phyloP scores from a whole-genome alignment of 1,140 invertebrate genomes.

The Platorchestia sp. region DNA sequence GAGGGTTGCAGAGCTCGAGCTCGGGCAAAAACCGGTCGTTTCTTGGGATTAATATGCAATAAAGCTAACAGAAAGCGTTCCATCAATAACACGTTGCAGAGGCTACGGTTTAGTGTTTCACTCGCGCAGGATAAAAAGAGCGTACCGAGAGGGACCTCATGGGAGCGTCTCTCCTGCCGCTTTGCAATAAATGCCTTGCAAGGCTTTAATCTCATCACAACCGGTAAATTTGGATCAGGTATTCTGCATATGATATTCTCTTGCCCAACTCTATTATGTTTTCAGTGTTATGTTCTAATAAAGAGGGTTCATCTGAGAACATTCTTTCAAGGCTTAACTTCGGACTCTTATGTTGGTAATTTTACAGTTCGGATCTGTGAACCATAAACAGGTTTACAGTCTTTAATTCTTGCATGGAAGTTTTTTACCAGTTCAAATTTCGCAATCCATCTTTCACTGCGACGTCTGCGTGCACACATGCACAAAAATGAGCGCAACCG shows the following conservation, averaged over 20 bases:
- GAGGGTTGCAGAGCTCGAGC: not conserved
- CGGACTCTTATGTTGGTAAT: not conserved
- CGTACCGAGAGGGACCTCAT: not conserved
- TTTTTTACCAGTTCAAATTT: not conserved
- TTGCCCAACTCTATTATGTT: constrained; percentile 27
- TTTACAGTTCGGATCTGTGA: not conserved
- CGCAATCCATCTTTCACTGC: not conserved
- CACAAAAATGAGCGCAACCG: no score
- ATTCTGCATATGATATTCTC: constrained; percentile 21
- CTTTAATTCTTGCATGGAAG: not conserved
- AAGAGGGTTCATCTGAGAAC: not conserved
- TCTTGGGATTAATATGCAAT: constrained; percentile 40
- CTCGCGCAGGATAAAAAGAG: not conserved
- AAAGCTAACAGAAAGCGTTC: not conserved
- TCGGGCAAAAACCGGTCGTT: constrained; percentile 1
- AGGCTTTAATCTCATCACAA: constrained; percentile 42
- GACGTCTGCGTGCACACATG: no score
- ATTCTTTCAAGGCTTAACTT: constrained; percentile 30
- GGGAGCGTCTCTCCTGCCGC: not conserved
- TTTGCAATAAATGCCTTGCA: constrained; percentile 42
- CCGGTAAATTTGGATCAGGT: constrained; percentile 19
- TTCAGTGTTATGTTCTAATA: not conserved
- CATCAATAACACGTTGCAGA: constrained; percentile 20
- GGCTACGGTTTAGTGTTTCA: not conserved
- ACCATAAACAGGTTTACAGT: constrained; percentile 36